Evolutionary conservation across 2,888 invertebrate species (phyloP).

Genomic region (Spisula subtruncata): DNA sequence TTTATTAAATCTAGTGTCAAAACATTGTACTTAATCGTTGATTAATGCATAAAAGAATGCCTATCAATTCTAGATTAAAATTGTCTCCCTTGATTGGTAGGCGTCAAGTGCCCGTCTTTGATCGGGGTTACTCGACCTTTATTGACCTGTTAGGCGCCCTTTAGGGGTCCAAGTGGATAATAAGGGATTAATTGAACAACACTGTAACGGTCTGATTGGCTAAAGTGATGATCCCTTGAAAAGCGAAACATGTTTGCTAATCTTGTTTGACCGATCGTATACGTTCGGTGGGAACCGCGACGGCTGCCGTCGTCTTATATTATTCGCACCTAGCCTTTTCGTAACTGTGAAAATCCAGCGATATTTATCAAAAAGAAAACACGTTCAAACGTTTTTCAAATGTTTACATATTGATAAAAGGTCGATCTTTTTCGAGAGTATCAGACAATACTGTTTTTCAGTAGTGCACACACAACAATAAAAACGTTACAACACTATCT

Average conservation of each 20-base stretch:
- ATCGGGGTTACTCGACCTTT: constrained; percentile 31
- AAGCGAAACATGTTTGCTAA: background rate
- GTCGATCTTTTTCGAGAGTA: background rate
- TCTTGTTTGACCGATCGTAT: background rate
- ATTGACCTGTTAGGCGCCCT: constrained; percentile 47
- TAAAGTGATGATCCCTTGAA: background rate
- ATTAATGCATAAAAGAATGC: constrained; percentile 30
- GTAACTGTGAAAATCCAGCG: background rate
- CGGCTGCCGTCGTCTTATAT: background rate
- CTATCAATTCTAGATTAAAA: constrained; percentile 28
- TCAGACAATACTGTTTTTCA: background rate
- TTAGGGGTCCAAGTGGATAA: constrained; percentile 34
- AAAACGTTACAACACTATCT: background rate
- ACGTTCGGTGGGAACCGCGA: background rate
- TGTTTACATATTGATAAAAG: background rate
- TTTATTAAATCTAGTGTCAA: constrained; percentile 5
- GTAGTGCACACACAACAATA: background rate
- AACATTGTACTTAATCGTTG: constrained; percentile 33
- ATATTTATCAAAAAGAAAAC: constrained; percentile 9
- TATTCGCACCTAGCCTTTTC: background rate
- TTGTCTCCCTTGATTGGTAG: constrained; percentile 52
- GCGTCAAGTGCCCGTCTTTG: constrained; percentile 53
- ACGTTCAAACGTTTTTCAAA: constrained; percentile 13
- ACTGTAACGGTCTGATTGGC: constrained; percentile 12
- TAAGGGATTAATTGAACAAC: constrained; percentile 41